Evolutionary conservation across 2,113 vertebrate genomes (phyloP).

Genomic region (Centropus unirufus): DNA sequence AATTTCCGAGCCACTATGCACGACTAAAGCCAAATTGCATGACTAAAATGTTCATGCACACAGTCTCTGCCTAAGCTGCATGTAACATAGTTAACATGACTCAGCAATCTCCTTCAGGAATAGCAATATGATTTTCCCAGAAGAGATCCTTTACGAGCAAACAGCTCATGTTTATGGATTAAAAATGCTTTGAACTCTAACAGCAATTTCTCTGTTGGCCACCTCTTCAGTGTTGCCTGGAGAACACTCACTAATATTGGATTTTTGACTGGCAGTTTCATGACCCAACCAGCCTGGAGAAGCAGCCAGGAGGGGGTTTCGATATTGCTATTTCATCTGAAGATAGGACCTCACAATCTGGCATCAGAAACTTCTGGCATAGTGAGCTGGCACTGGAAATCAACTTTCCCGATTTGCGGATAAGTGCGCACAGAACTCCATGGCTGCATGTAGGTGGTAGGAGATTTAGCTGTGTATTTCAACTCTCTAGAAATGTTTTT

Average conservation of each 20-base stretch:
- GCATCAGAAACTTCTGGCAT: neutral
- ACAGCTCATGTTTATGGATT: conserved; percentile 69
- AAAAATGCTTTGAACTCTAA: conserved; percentile 64
- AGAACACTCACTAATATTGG: conserved; percentile 23
- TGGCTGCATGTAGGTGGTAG: neutral
- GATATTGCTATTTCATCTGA: conserved; percentile 12
- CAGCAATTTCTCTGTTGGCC: conserved; percentile 36
- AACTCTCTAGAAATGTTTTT: neutral
- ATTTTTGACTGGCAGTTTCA: conserved; percentile 29
- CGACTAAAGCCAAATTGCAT: neutral
- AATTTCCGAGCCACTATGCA: conserved; percentile 27
- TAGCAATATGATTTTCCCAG: conserved; percentile 21
- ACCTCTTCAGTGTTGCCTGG: conserved; percentile 28
- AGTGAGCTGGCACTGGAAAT: neutral
- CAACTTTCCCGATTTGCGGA: neutral
- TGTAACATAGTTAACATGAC: conserved; percentile 47
- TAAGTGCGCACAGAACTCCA: neutral
- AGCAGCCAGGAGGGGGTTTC: conserved; percentile 8
- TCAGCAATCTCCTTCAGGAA: conserved; percentile 57
- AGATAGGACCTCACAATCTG: neutral
- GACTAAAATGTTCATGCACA: conserved; percentile 39
- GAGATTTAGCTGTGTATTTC: neutral
- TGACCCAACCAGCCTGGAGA: conserved; percentile 9
- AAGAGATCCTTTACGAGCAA: conserved; percentile 48
- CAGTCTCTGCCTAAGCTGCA: conserved; percentile 10